Percentiles rank a stretch among this genome's conserved stretches.
These are phyloP conservation scores for Neodon shergylaensis DNA, from an alignment of 2,113 vertebrate genomes.

Conservation along the genomic window DNA sequence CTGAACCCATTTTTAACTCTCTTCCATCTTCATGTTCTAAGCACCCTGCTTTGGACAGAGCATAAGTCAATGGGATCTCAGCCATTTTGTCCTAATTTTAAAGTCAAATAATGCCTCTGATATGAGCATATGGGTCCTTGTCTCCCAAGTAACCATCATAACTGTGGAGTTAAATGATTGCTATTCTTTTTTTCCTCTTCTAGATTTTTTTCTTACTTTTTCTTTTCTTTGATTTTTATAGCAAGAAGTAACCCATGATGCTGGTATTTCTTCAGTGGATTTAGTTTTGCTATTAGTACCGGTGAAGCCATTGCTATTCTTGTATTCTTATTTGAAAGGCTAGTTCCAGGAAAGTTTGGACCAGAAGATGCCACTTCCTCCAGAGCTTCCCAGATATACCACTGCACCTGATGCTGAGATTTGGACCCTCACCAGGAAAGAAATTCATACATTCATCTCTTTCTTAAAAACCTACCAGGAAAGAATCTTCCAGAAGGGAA, in stretches of 20 bases:
- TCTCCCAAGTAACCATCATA: neutral
- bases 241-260: neutral
- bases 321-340: neutral
- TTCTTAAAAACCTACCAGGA: neutral
- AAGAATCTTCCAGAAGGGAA: neutral
- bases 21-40: neutral
- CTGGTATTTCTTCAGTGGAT: neutral
- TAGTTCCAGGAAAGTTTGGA: neutral
- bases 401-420: neutral
- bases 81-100: neutral
- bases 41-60: neutral
- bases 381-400: neutral
- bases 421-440: neutral
- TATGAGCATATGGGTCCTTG: neutral
- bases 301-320: fast-evolving
- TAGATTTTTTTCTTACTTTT: neutral
- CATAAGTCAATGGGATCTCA: no score
- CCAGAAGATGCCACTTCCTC: neutral
- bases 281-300: neutral
- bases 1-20: no score
- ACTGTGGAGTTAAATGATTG: neutral
- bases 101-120: neutral
- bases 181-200: neutral
- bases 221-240: neutral
- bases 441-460: neutral